Conservation (phyloP, 1,140 invertebrate genomes). For the Arion vulgaris region DNA sequence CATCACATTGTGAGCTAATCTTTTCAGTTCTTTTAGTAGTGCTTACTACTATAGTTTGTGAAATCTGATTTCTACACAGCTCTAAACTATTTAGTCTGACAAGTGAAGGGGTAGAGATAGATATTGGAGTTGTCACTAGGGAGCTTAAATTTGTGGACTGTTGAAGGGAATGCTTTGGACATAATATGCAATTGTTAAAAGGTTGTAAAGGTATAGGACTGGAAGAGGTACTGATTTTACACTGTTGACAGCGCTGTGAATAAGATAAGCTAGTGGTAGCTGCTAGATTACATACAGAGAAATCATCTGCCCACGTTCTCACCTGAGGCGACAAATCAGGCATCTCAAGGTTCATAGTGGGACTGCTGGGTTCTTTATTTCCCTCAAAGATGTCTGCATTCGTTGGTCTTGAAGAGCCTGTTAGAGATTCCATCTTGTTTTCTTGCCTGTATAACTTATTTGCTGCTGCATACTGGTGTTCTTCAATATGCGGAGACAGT, state of each 20-base stretch:
- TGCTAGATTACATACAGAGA: constrained; percentile 3
- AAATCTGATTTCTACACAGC: not conserved
- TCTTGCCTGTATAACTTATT: not conserved
- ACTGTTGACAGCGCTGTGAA: not conserved
- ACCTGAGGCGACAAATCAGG: constrained; percentile 26
- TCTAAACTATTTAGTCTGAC: not conserved
- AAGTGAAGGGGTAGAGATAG: not conserved
- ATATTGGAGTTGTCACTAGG: constrained; percentile 41
- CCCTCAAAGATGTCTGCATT: not conserved
- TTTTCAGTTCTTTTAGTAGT: too few relatives aligned
- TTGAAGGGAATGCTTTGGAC: constrained; percentile 50
- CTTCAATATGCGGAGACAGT: constrained; percentile 21
- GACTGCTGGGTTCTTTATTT: constrained; percentile 1
- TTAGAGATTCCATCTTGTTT: not conserved
- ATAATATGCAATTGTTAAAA: constrained; percentile 4
- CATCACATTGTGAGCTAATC: not conserved
- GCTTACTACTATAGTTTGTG: not conserved
- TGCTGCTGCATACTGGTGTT: constrained; percentile 18
- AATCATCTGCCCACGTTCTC: constrained; percentile 23
- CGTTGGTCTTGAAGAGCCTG: not conserved
- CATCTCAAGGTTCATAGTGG: constrained; percentile 20
- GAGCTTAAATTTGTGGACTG: constrained; percentile 58
- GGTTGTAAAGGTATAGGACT: not conserved
- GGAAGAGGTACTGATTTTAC: not conserved
- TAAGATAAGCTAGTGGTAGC: not conserved